These are phyloP conservation scores for Drosophila pullipes DNA, from an alignment of 2,888 invertebrate genomes.

Conservation along the genomic window DNA sequence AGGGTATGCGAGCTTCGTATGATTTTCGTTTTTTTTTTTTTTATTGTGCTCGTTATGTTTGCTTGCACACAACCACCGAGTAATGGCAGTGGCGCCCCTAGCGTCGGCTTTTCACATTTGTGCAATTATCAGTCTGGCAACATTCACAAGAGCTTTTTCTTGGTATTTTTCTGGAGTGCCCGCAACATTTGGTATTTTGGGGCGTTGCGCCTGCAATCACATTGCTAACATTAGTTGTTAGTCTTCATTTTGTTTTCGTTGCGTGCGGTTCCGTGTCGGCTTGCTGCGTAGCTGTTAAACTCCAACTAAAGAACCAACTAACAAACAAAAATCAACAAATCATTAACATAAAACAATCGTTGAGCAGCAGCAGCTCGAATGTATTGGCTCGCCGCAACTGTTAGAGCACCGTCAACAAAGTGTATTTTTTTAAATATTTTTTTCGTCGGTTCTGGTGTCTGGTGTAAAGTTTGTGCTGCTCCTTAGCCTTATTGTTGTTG, in stretches of 20 bases:
- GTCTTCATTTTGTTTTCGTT: conserved; percentile 63
- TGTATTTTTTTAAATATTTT: conserved; percentile 23
- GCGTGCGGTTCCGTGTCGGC: conserved; percentile 48
- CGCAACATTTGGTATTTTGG: conserved; percentile 47
- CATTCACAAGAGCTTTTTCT: conserved; percentile 25
- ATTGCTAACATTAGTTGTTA: conserved; percentile 52
- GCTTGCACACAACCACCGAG: conserved; percentile 19
- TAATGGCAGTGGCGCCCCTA: conserved; percentile 21
- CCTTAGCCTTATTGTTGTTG: conserved; percentile 29
- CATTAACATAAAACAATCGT: conserved; percentile 38
- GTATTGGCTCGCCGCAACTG: conserved; percentile 11
- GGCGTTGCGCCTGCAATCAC: conserved; percentile 58
- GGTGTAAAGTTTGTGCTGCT: conserved; percentile 43
- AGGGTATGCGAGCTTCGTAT: conserved; percentile 11
- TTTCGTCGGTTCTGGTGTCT: conserved; percentile 43
- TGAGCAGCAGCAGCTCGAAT: conserved; percentile 22
- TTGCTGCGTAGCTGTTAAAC: conserved; percentile 29
- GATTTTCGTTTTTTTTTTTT: background rate
- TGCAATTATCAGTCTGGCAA: conserved; percentile 28
- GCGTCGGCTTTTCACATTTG: conserved; percentile 14
- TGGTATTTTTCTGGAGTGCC: conserved; percentile 6
- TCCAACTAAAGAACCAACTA: conserved; percentile 37
- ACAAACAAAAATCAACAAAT: conserved; percentile 31
- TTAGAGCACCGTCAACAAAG: conserved; percentile 12
- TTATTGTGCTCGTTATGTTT: conserved; percentile 11